A percentile compares a stretch with the other conserved stretches of the same genome.
Conservation (phyloP, 1,140 invertebrate genomes). For the Drosophila asahinai region DNA sequence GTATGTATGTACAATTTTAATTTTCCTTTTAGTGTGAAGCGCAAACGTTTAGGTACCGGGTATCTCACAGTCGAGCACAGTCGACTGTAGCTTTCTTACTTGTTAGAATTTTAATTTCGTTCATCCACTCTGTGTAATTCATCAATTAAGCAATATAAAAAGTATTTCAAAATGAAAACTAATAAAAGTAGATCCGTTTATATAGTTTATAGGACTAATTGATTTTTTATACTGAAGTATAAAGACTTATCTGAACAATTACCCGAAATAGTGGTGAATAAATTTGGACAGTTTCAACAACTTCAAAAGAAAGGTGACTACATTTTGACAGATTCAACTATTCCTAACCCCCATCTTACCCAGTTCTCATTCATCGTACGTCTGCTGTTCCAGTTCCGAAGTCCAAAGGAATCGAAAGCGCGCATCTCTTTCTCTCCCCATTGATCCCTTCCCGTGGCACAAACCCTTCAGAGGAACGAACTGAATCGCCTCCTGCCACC, state of each 20-base stretch:
- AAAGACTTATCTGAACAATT: background rate
- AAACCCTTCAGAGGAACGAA: constrained; percentile 17
- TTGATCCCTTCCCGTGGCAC: background rate
- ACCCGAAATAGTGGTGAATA: background rate
- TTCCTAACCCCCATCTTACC: background rate
- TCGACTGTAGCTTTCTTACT: no score
- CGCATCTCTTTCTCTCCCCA: constrained; percentile 2
- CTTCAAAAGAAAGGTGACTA: background rate
- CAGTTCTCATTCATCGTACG: constrained; percentile 20
- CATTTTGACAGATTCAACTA: background rate
- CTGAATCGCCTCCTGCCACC: background rate
- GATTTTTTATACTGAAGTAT: background rate
- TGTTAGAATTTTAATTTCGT: no score
- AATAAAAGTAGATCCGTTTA: no score
- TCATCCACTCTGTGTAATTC: no score
- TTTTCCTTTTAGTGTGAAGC: no score
- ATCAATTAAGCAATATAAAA: no score
- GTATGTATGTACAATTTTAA: no score
- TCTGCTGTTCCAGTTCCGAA: constrained; percentile 21
- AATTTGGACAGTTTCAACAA: background rate
- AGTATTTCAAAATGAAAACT: no score
- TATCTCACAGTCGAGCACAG: no score
- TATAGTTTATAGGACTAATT: no score
- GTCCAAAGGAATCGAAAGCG: constrained; percentile 52
- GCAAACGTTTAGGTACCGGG: no score